Base-by-base conservation (phyloP, 2,797 vertebrate genomes). In the Syngnathus acus region DNA sequence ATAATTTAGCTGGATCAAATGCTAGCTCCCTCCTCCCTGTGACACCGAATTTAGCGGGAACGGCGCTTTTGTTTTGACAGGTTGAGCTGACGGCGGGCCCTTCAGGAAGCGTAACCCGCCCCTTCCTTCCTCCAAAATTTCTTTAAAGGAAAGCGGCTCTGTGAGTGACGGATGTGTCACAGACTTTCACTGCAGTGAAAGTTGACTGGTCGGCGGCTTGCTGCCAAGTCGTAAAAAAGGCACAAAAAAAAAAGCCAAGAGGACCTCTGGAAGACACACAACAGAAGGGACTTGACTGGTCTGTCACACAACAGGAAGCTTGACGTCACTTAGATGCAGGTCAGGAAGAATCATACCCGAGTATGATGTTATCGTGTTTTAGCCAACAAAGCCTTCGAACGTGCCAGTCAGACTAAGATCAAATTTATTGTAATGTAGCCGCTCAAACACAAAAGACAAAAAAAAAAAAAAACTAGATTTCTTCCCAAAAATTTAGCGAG, bases 321-420 rank as follows among this genome's bases (percentile, higher is more conserved):
- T 71, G 70, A 76, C 82, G 70, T 43, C 66, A 78, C 71, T 73
- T 77, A 66, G 38, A 76, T 67, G 67, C 66, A 69, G 78, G 78
- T 80, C 76, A 82, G 66, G 72, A 63, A 58, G 75, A 77, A 78
- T 83, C n/a, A n/a, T n/a, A n/a, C n/a, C n/a, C 80, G 78, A 54
- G 9, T 62, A 66, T 48, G 61, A 68, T 77, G 61, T 58, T 8
- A 16, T 62, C 21, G 72, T 78, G 58, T 76, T 77, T 71, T n/a
- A 72, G 68, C 68, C 68, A 72, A 51, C 13, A 53, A 66, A 26
- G 61, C 74, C 66, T 61, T 75, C 3, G 32, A 32, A 32, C 32
- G 32, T 32, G 32, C 32, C 32, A 32, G 32, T 32, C 32, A 32
- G 32, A 32, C 32, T 32, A 4, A 32, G 32, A 32, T 32, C 32